Percentiles rank a stretch among this genome's conserved stretches.
These are phyloP conservation scores for Lagocephalus sceleratus DNA, from an alignment of 2,797 vertebrate species.

Conservation along the genomic window DNA sequence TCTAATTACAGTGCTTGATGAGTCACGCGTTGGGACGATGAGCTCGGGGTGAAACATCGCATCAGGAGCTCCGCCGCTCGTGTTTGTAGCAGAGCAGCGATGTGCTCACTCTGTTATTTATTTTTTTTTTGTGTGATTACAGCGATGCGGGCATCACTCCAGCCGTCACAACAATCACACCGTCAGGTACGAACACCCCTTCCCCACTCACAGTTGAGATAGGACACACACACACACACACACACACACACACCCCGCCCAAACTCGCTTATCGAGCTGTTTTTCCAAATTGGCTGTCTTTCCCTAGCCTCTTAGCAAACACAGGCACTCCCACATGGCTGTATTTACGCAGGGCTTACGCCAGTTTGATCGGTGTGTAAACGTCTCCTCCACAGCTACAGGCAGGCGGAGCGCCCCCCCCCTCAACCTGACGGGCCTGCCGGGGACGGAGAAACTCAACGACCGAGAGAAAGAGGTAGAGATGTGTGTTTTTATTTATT, in stretches of 20 bases:
- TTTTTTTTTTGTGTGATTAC: conserved; percentile 45
- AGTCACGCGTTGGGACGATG: conserved; percentile 49
- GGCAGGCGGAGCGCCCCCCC: conserved; percentile 93
- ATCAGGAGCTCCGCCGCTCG: conserved; percentile 1
- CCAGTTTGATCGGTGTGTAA: not conserved
- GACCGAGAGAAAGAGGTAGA: conserved; percentile 97
- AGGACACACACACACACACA: conserved; percentile 35
- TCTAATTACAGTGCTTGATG: conserved; percentile 42
- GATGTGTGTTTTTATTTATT: not conserved
- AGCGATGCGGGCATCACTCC: conserved; percentile 95
- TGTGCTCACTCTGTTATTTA: conserved; percentile 17
- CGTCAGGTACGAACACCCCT: conserved; percentile 81
- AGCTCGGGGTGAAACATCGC: conserved; percentile 19
- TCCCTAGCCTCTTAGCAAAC: conserved; percentile 25
- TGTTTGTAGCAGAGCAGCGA: conserved; percentile 15
- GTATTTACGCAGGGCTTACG: conserved; percentile 39
- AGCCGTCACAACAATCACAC: conserved; percentile 84
- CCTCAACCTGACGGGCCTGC: conserved; percentile 94
- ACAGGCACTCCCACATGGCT: conserved; percentile 30
- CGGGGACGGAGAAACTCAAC: conserved; percentile 96
- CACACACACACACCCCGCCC: conserved; percentile 37
- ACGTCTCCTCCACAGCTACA: conserved; percentile 55
- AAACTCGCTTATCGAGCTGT: conserved; percentile 22
- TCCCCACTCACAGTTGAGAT: conserved; percentile 27
- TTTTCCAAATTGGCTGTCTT: conserved; percentile 23